These are phyloP conservation scores for Alauda arvensis DNA, from an alignment of 2,797 vertebrate species.

Conservation along the genomic window DNA sequence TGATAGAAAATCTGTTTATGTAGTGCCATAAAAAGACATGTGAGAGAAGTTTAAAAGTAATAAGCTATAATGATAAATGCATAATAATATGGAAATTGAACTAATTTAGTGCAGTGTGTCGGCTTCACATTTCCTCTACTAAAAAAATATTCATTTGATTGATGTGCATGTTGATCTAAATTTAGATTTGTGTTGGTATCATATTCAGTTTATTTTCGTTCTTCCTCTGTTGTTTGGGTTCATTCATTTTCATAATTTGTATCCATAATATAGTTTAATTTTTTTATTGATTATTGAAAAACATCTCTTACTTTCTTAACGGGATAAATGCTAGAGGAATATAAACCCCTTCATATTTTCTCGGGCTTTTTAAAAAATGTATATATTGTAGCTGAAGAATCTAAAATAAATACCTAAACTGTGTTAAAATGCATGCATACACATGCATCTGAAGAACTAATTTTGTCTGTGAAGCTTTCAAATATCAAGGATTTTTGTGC, in stretches of 20 bases:
- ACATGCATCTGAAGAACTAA: background rate
- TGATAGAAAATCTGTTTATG: constrained; percentile 10
- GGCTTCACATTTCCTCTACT: background rate
- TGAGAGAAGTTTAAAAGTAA: constrained; percentile 11
- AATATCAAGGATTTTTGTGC: constrained; percentile 18
- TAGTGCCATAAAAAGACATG: background rate
- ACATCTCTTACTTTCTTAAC: background rate
- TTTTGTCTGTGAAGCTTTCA: constrained; percentile 22
- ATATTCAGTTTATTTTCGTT: constrained; percentile 13
- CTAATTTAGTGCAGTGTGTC: background rate
- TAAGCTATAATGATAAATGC: constrained; percentile 25
- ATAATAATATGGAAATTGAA: constrained; percentile 2
- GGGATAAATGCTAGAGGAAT: background rate
- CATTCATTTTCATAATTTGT: background rate
- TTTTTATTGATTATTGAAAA: background rate
- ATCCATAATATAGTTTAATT: background rate
- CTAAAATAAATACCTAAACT: background rate
- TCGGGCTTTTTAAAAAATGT: accelerated
- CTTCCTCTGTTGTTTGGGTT: constrained; percentile 1
- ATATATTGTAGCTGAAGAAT: background rate
- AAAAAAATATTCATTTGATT: constrained; percentile 1
- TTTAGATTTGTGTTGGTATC: constrained; percentile 17
- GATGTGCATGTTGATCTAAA: constrained; percentile 6
- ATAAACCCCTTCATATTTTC: background rate
- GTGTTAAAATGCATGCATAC: background rate